phyloP scores from a whole-genome alignment of 2,888 invertebrate species.

The Rhagonycha lutea region DNA sequence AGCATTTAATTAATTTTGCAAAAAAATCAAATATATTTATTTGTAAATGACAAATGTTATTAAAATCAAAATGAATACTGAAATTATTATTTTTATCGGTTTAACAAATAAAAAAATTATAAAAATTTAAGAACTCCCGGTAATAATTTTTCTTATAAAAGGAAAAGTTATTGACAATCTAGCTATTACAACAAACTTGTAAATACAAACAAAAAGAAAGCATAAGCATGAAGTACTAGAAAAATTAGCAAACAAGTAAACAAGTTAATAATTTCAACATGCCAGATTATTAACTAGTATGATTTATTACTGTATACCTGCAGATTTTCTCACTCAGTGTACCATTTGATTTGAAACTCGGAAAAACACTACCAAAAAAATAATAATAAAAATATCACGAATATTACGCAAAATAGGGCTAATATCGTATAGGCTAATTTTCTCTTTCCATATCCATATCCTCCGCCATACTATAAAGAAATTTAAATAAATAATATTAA shows the following conservation, averaged over 20 bases:
- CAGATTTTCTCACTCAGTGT: not conserved
- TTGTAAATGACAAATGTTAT: too few species aligned
- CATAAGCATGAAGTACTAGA: not conserved
- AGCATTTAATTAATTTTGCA: too few species aligned
- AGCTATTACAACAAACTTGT: not conserved
- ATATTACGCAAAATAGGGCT: not conserved
- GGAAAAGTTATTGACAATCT: too few species aligned
- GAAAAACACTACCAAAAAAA: slow-evolving; percentile 5
- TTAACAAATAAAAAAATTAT: not conserved
- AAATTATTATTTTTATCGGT: too few species aligned
- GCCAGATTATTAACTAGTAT: not conserved
- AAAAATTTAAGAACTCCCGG: not conserved
- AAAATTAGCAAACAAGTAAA: not conserved
- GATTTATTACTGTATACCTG: not conserved
- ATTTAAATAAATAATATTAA: not conserved
- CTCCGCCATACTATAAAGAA: not conserved
- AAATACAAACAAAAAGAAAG: not conserved
- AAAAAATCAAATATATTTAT: too few species aligned
- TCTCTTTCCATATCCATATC: not conserved
- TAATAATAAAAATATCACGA: slow-evolving; percentile 1
- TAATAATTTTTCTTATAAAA: too few species aligned
- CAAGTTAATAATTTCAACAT: not conserved
- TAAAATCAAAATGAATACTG: too few species aligned
- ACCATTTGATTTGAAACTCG: not conserved
- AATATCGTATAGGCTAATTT: not conserved